Percentiles rank a stretch among this genome's conserved stretches.
phyloP scores from a whole-genome alignment of 2,797 vertebrate genomes.

The Lepilemur septentrionalis region DNA sequence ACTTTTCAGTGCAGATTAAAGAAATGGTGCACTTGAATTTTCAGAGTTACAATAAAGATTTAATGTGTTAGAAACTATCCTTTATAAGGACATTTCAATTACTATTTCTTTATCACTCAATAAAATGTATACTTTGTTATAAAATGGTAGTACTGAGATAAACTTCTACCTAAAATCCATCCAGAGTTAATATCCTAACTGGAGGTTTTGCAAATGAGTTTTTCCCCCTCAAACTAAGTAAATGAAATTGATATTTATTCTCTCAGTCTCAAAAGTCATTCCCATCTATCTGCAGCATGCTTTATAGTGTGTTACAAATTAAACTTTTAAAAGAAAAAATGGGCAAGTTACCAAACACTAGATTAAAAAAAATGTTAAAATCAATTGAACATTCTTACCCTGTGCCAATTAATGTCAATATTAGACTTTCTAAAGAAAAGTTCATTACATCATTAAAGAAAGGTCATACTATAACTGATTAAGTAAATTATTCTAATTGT shows the following conservation, averaged over 20 bases:
- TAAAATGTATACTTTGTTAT: background rate
- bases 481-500: background rate
- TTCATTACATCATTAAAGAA: background rate
- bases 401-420: background rate
- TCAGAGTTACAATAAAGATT: background rate
- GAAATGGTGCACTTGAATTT: background rate
- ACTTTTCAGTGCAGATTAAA: background rate
- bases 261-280: background rate
- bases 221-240: background rate
- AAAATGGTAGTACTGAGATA: background rate
- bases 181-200: background rate
- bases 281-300: background rate
- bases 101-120: background rate
- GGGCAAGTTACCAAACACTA: background rate
- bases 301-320: background rate
- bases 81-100: conserved; percentile 32
- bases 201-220: background rate
- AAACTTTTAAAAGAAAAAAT: background rate
- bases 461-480: background rate
- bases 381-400: background rate
- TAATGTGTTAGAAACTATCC: background rate
- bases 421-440: background rate
- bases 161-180: conserved; percentile 30
- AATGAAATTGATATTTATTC: background rate
- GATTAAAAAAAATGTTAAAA: background rate